Evolutionary conservation across 2,113 vertebrate genomes (phyloP), one percentile per base, ranked within the genome.

Genomic region (Phocoena sinus): DNA sequence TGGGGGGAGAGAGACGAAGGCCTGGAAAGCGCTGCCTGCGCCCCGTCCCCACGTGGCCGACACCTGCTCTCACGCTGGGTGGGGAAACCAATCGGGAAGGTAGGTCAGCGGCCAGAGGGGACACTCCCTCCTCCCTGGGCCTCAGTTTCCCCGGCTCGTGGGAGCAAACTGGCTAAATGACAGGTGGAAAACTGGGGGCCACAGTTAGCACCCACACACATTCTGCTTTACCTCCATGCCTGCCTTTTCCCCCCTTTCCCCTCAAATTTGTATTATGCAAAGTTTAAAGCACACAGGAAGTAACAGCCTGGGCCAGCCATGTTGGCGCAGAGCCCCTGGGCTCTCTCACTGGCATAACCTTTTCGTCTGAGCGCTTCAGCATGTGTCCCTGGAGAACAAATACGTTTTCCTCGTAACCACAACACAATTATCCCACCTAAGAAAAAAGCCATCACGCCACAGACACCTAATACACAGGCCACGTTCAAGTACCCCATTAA

Each of bases 311-410:
- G 6, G 5, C 23, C 17, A 8, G 10, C 33, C 68, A 5, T 20
- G 58, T 6, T n/a, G 8, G 47, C 6, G 0, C 15, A 3, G 1
- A 8, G 41, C n/a, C 31, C 3, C 0, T 12, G 6, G n/a, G 28
- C 38, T 56, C 56, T 44, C 73, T 50, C 44, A 11, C 15, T 33
- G 44, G 17, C 33, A 41, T 36, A 60, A 50, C 3, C n/a, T 56
- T 56, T 56, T 26, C 60, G 62, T 68, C 47, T 56, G 18, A 25
- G 25, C 21, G 25, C 68, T 4, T 62, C 65, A 68, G 85, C 17
- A 18, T 2, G 44, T 21, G 1, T 14, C 23, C 63, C 79, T 6
- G 44, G 26, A 60, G n/a, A 38, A 82, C 23, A 71, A 8, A 20
- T 26, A 26, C 14, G 2, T 63, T 44, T 67, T 80, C 65, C 38